Percentiles rank a stretch among this genome's conserved stretches.
Conservation (phyloP, 2,888 invertebrate genomes). For the Eulithis testata region DNA sequence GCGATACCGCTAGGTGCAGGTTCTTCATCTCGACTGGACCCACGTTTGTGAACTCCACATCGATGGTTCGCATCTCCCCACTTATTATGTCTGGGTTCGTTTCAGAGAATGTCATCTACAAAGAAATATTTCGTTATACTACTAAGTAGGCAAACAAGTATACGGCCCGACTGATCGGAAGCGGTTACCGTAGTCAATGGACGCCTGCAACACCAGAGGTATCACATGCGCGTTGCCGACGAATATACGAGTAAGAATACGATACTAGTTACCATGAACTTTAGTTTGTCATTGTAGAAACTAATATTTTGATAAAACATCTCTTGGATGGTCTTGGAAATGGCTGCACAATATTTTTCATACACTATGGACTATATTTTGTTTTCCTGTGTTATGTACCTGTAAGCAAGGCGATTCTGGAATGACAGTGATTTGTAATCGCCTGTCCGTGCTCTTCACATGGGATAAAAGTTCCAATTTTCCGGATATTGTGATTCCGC, state of each 20-base stretch:
- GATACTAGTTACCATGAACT: no score
- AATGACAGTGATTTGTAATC: conserved; percentile 90
- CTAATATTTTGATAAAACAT: no score
- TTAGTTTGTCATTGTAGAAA: no score
- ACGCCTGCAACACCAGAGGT: no score
- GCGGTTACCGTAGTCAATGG: no score
- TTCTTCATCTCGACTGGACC: conserved; percentile 87
- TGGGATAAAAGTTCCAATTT: conserved; percentile 83
- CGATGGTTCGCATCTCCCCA: conserved; percentile 89
- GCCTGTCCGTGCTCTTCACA: conserved; percentile 86
- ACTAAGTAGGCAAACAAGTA: no score
- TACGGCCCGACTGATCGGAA: no score
- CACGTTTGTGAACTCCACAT: conserved; percentile 88
- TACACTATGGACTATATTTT: neutral
- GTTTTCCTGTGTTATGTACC: conserved; percentile 69
- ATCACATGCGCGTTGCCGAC: no score
- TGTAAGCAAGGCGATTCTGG: conserved; percentile 93
- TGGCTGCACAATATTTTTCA: no score
- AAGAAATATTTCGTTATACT: conserved; percentile 1
- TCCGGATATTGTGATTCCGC: conserved; percentile 82
- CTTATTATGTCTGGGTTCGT: conserved; percentile 87
- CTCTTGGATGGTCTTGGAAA: no score
- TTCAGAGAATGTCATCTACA: conserved; percentile 88
- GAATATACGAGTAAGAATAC: no score
- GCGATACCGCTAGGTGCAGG: conserved; percentile 87